phyloP scores from a whole-genome alignment of 2,888 invertebrate genomes.

The Zelleria hepariella region DNA sequence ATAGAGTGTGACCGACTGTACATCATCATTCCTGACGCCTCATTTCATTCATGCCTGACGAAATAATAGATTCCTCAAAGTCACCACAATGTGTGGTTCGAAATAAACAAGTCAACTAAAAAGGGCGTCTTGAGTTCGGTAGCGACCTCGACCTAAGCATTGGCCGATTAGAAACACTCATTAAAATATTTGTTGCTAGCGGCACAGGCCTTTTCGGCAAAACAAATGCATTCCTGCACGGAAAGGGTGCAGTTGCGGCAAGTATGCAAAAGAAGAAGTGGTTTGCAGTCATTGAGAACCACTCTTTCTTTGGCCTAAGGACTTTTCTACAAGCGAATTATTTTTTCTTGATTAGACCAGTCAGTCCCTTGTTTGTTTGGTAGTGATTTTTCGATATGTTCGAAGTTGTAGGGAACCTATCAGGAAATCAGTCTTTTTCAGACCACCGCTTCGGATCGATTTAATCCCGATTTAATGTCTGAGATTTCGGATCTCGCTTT shows the following conservation, averaged over 20 bases:
- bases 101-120: neutral
- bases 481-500: too few relatives aligned
- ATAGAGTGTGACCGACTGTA: too few relatives aligned
- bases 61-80: too few relatives aligned
- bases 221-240: constrained; percentile 56
- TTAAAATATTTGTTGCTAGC: constrained; percentile 41
- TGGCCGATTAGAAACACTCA: constrained; percentile 64
- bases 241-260: constrained; percentile 21
- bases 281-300: neutral
- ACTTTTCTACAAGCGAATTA: neutral
- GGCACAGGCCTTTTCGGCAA: constrained; percentile 33
- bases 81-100: neutral
- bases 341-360: too few relatives aligned
- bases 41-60: too few relatives aligned
- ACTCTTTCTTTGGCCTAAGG: constrained; percentile 28
- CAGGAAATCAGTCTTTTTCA: too few relatives aligned
- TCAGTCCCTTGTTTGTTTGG: too few relatives aligned
- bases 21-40: too few relatives aligned
- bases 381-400: too few relatives aligned
- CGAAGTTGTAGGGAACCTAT: too few relatives aligned
- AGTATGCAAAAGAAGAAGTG: neutral
- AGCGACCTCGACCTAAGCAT: constrained; percentile 15
- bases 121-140: neutral
- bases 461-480: too few relatives aligned
- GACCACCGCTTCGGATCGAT: too few relatives aligned